Evolutionary conservation across 2,888 invertebrate genomes (phyloP).

Genomic region (Lepidocyrtoides sp.): DNA sequence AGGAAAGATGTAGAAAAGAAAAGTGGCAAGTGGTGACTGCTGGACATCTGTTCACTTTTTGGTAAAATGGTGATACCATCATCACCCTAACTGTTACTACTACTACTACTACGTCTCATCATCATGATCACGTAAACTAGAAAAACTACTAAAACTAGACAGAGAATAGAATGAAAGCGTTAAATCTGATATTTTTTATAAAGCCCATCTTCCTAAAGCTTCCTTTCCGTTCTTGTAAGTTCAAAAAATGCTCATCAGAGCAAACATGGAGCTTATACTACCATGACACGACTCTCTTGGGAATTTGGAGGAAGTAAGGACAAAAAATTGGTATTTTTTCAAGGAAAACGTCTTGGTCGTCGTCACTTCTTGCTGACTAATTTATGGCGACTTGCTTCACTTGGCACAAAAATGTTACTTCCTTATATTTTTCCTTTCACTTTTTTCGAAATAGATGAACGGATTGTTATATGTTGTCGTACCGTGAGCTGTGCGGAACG

Average conservation of each 20-base stretch:
- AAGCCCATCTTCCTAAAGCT: not conserved
- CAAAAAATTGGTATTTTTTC: slow-evolving; percentile 1
- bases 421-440: not conserved
- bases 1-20: not conserved
- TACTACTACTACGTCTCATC: not conserved
- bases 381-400: slow-evolving; percentile 64
- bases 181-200: not conserved
- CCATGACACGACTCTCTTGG: slow-evolving; percentile 41
- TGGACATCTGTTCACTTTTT: slow-evolving; percentile 57
- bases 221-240: not conserved
- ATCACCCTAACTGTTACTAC: not conserved
- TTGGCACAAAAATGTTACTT: slow-evolving; percentile 51
- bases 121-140: not conserved
- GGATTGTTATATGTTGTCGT: too few species aligned
- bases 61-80: slow-evolving; percentile 22
- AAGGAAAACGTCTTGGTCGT: slow-evolving; percentile 10
- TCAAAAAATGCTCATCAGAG: not conserved
- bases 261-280: slow-evolving; percentile 23
- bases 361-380: slow-evolving; percentile 58
- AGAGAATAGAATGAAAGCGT: not conserved
- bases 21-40: not conserved
- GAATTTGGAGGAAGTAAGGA: not conserved
- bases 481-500: too few species aligned
- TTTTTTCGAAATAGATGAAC: too few species aligned
- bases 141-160: not conserved